Percentiles rank a stretch among this genome's conserved stretches.
Evolutionary conservation across 1,140 invertebrate species (phyloP).

Genomic region (Spodoptera frugiperda): DNA sequence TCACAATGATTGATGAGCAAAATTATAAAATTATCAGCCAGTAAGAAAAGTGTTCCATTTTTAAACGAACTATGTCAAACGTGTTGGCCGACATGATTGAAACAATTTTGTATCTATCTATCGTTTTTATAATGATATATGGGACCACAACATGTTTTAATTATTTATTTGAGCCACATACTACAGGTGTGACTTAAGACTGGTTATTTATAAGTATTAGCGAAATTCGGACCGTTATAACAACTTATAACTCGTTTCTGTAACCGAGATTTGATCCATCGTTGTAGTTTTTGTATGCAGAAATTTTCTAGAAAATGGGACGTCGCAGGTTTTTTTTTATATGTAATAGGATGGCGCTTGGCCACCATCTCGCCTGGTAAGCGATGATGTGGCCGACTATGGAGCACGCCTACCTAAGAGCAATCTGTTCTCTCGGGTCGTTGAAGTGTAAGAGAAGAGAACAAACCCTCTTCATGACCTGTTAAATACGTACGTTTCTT

Average conservation of each 20-base stretch:
- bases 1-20: constrained; percentile 28
- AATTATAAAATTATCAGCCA: constrained; percentile 33
- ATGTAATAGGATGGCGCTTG: too few relatives aligned
- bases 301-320: too few relatives aligned
- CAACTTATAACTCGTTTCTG: constrained; percentile 63
- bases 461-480: too few relatives aligned
- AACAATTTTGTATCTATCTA: constrained; percentile 37
- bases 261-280: constrained; percentile 69
- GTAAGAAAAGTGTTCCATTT: constrained; percentile 39
- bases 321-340: too few relatives aligned
- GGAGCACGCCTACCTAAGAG: too few relatives aligned
- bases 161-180: constrained; percentile 73
- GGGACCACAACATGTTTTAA: constrained; percentile 66
- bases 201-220: constrained; percentile 74
- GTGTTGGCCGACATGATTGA: constrained; percentile 43
- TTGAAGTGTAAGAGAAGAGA: too few relatives aligned
- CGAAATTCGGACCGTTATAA: constrained; percentile 77
- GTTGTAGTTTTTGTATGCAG: constrained; percentile 22
- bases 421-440: too few relatives aligned
- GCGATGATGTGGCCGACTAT: too few relatives aligned
- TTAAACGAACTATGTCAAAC: constrained; percentile 29
- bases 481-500: too few relatives aligned
- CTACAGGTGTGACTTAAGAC: constrained; percentile 72
- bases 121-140: constrained; percentile 61
- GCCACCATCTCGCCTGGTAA: too few relatives aligned